Base-by-base conservation (phyloP, 2,113 vertebrate genomes). In the Tachuris rubrigastra region DNA sequence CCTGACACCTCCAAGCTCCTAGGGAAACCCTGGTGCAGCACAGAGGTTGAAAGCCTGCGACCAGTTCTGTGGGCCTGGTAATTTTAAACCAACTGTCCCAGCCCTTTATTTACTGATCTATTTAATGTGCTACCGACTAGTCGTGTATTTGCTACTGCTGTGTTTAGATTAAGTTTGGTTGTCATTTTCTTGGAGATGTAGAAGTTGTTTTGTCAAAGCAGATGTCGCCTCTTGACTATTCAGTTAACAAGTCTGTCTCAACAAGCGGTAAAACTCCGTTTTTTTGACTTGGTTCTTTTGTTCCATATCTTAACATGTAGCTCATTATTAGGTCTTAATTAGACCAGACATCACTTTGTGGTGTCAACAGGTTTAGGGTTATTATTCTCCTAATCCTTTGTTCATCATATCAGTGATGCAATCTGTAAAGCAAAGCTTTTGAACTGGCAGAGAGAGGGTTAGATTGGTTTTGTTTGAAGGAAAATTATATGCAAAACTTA, bases 1-100 rank as follows among this genome's bases (percentile, higher is more conserved):
- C 27, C 9, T 68, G 30, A 56, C 0, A 37, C 5, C 5, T 21
- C 12, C 0, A 0, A 63, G 17, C 35, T 89, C 39, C 18, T 12
- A 55, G 22, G 68, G 52, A 71, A 87, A 53, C 14, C 14, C 46
- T 53, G 52, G 19, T 63, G 14, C 15, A 77, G 28, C 35, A 68
- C 23, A 85, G 58, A 78, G 24, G 8, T 5, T 41, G 28, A 41
- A 83, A 76, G 44, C 1, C 1, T 39, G 14, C 8, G 12, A 16
- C 7, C 21, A 60, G 21, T 80, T 79, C 44, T 22, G 11, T 35
- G 41, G 27, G 8, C 30, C 56, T 14, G 8, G 14, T 27, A 60
- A 52, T n/a, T 79, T 73, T 52, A 67, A 65, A 68, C 9, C 49
- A 28, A 9, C 9, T 59, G 37, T 5, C 31, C 35, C 31, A 69